Conservation (phyloP, 2,113 vertebrate genomes). For the Fulica atra region DNA sequence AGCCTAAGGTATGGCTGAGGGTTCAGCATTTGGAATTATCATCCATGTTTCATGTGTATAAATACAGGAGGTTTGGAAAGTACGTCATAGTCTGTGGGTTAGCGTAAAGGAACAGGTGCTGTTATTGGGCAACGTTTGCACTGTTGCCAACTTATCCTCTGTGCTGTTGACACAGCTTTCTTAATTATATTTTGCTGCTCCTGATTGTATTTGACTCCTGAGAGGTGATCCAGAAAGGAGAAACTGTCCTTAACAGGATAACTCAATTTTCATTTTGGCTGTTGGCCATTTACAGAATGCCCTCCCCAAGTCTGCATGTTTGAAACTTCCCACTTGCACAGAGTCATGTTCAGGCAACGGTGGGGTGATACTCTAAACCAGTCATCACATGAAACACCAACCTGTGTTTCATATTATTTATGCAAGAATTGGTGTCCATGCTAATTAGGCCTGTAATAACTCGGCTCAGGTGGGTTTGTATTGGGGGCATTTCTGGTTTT, state of each 20-base stretch:
- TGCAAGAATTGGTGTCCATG: neutral
- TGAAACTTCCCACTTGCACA: neutral
- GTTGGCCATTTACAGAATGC: neutral
- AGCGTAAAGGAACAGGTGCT: neutral
- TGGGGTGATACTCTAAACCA: neutral
- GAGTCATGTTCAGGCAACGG: neutral
- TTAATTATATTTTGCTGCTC: neutral
- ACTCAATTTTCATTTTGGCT: neutral
- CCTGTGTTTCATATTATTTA: neutral
- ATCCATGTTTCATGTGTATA: neutral
- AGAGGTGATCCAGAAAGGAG: neutral
- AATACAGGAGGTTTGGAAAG: neutral
- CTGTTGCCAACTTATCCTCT: neutral
- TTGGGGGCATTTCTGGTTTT: neutral
- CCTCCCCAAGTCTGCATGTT: neutral
- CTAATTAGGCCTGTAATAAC: neutral
- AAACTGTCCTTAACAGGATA: neutral
- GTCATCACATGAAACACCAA: neutral
- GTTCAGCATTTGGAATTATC: fast-evolving
- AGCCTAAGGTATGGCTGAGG: slow-evolving; percentile 85
- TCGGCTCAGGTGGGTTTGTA: neutral
- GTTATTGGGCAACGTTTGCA: neutral
- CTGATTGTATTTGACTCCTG: neutral
- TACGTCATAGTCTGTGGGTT: neutral
- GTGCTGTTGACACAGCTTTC: neutral